Evolutionary conservation across 2,113 vertebrate species (phyloP), one percentile per base, ranked within the genome.

Genomic region (Toxotes chatareus): DNA sequence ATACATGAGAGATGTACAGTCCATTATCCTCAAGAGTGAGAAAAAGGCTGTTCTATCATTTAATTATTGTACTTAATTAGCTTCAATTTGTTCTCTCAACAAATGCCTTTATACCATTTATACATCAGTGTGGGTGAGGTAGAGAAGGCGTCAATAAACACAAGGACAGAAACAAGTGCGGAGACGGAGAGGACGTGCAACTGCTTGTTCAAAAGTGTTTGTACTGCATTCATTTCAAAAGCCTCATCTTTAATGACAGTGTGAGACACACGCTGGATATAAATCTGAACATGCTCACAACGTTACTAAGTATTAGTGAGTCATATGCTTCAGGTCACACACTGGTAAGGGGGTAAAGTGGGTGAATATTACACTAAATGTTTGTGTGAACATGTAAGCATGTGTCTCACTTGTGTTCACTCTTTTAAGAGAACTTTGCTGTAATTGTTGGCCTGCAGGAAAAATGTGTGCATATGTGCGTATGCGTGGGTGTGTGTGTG

Each of bases 11-110:
- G 88, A 96, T 96, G 94, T 95, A 96, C 95, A 96, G 94, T 96
- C 95, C 96, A 97, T 96, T 96, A 96, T 94, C 94, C 95, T 96
- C 92, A 85, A 96, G 95, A 95, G 94, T 93, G 92, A 94, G 94
- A 95, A 95, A 95, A 95, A 95, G 94, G 92, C 91, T 88, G 94
- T 95, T 95, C 93, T 94, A 93, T 74, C 91, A 94, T 94, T 95
- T 96, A 97, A 97, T 93, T 88, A 93, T 66, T 60, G 1, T 11
- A 55, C 79, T 92, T 93, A 94, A 94, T 94, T 91, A 79, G 62
- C 68, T 83, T 89, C 90, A 80, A 93, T 93, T 89, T 89, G 34
- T 84, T 83, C 66, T 84, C 64, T 79, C 69, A 88, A 88, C 80
- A 91, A 92, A 93, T 86, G 84, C 73, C 75, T 80, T 93, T 73